phyloP scores from a whole-genome alignment of 1,140 invertebrate species.

The Platyura marginata region DNA sequence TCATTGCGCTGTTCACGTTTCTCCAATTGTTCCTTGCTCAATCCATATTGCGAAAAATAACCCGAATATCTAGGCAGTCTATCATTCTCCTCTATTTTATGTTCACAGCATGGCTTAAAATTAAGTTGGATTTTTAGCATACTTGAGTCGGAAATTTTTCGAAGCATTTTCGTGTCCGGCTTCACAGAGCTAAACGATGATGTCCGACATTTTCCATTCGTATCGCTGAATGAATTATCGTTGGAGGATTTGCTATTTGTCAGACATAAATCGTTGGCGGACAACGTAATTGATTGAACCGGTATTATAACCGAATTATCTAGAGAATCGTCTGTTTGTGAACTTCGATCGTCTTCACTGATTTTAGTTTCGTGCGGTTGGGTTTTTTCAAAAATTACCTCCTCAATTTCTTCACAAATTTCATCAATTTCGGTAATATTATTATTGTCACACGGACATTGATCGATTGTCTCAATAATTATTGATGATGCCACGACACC shows the following conservation, averaged over 20 bases:
- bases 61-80: conserved; percentile 20
- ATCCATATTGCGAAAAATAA: conserved; percentile 21
- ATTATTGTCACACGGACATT: neutral
- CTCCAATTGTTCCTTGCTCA: conserved; percentile 17
- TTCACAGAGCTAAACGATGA: neutral
- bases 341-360: too few species aligned
- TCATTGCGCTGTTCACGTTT: conserved; percentile 14
- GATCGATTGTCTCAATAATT: neutral
- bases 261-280: neutral
- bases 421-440: neutral
- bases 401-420: conserved; percentile 1
- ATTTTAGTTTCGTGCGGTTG: neutral
- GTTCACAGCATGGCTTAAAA: conserved; percentile 22
- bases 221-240: neutral
- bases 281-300: neutral
- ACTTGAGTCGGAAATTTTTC: neutral
- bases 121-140: conserved; percentile 7
- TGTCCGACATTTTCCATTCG: neutral
- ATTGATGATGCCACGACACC: neutral
- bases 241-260: neutral
- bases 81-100: conserved; percentile 14
- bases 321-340: too few species aligned
- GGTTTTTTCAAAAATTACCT: neutral
- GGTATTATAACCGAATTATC: too few species aligned
- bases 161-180: too few species aligned